Conservation (phyloP, 2,888 invertebrate species). For the Prosapia bicincta region DNA sequence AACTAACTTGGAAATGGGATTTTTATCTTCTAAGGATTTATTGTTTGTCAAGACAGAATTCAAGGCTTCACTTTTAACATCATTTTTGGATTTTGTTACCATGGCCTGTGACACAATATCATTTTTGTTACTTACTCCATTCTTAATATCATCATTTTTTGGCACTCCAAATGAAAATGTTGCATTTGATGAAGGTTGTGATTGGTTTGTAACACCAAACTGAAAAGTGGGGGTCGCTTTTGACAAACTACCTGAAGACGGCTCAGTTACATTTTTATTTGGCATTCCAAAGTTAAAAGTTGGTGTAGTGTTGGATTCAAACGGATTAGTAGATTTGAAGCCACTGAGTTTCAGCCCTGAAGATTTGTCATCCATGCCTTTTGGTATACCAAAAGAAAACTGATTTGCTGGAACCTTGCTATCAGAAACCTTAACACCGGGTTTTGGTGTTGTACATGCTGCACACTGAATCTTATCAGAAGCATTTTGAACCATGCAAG, state of each 20-base stretch:
- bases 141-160: conserved; percentile 3
- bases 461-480: conserved; percentile 50
- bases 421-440: conserved; percentile 42
- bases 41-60: not conserved
- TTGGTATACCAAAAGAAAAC: conserved; percentile 33
- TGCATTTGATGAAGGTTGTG: conserved; percentile 22
- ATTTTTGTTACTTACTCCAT: not conserved
- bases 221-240: conserved; percentile 5
- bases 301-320: conserved; percentile 5
- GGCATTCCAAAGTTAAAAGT: conserved; percentile 21
- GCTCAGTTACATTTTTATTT: not conserved
- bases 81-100: not conserved
- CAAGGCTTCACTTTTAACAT: not conserved
- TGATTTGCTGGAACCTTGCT: conserved; percentile 23
- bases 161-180: conserved; percentile 34
- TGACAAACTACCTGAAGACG: not conserved
- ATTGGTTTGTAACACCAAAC: not conserved
- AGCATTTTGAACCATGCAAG: conserved; percentile 59
- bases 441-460: conserved; percentile 57
- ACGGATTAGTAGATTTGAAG: not conserved
- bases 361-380: conserved; percentile 1
- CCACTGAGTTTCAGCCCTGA: conserved; percentile 1
- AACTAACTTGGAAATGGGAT: not conserved
- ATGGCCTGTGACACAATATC: not conserved
- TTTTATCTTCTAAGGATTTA: not conserved